Evolutionary conservation across 1,140 invertebrate genomes (phyloP), one percentile per base, ranked within the genome.

Genomic region (Drosophila jambulina): DNA sequence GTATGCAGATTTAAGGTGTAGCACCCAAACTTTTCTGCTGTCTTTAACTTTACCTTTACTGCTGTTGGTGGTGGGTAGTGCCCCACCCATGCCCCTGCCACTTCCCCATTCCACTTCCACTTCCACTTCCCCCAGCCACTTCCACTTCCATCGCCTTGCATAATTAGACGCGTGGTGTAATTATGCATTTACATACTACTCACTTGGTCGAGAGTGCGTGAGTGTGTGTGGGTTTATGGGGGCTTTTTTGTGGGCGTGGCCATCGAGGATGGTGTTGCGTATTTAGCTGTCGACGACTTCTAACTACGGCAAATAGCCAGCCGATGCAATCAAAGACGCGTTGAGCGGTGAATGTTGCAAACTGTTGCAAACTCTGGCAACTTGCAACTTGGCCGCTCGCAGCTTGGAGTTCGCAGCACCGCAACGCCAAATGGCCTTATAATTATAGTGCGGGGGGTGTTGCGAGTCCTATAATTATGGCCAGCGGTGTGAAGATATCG

Each of bases 101-200:
- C 48, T 40, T 48, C 61, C 46, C 46, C 43, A 34, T 57, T 10
- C 29, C 29, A 36, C 29, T 65, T 7, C 25, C 49, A 21, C 12
- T 53, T 56, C 51, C 65, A 53, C 46, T 46, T 45, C 65, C 58
- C 27, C 57, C 57, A 29, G 32, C 46, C 25, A 49, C n/a, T 32
- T 21, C 25, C 25, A 57, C 58, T 40, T 32, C 43, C 54, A 7
- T 19, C 23, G 9, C 68, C 69, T 45, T 78, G 84, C 85, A 75
- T 88, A 88, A 88, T 88, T 88, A 88, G 84, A 78, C 75, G 83
- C 77, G 84, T 87, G 83, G 69, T 86, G 61, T 77, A 78, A 78
- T 78, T 71, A 79, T 78, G 75, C 75, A 78, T 72, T 72, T 74
- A 72, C 54, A 72, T 60, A 36, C 54, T 38, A 38, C 53, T 38